These are phyloP conservation scores for Acleris holmiana DNA, from an alignment of 2,888 invertebrate genomes.

Conservation along the genomic window DNA sequence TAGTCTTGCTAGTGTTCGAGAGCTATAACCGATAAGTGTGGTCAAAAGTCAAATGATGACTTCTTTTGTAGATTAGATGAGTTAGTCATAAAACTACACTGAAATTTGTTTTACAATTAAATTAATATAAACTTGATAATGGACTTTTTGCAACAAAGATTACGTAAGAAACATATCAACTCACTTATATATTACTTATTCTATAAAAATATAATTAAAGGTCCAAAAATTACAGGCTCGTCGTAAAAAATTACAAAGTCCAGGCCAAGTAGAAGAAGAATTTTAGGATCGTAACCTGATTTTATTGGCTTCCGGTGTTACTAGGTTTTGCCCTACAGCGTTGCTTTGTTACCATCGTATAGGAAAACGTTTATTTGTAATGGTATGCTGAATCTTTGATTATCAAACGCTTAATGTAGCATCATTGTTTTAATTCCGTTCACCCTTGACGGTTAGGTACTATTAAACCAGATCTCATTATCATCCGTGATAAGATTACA, in stretches of 20 bases:
- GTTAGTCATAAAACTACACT: constrained; percentile 2
- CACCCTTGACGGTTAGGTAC: constrained; percentile 6
- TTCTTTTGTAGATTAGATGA: constrained; percentile 1
- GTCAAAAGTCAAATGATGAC: constrained; percentile 5
- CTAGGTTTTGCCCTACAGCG: not conserved
- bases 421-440: not conserved
- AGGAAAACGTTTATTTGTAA: not conserved
- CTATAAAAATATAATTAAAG: too few relatives aligned
- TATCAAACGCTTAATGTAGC: not conserved
- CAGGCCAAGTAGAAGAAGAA: too few relatives aligned
- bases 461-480: constrained; percentile 23
- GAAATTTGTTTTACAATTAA: not conserved
- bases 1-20: too few relatives aligned
- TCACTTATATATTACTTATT: too few relatives aligned
- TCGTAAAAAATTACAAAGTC: too few relatives aligned
- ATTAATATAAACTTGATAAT: constrained; percentile 2
- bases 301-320: not conserved
- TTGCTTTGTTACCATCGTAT: not conserved
- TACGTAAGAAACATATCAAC: not conserved
- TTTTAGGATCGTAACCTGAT: too few relatives aligned
- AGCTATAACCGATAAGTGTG: constrained; percentile 6
- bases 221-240: too few relatives aligned
- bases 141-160: constrained; percentile 1
- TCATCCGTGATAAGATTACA: constrained; percentile 23
- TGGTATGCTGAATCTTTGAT: not conserved